phyloP scores from a whole-genome alignment of 2,113 vertebrate genomes.

The Pomatostomus ruficeps region DNA sequence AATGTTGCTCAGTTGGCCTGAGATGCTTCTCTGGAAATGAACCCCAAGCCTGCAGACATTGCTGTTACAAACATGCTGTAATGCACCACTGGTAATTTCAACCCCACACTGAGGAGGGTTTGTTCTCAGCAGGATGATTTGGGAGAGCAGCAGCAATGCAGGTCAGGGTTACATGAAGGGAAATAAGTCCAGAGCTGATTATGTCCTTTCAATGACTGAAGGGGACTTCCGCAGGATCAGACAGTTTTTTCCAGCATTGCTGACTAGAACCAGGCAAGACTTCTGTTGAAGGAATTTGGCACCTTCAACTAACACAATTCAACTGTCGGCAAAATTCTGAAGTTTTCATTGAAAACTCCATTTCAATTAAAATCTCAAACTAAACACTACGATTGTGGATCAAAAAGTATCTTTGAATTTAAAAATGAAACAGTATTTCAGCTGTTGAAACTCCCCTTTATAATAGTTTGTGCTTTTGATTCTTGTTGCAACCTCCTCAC shows the following conservation, averaged over 20 bases:
- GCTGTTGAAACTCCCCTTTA: background rate
- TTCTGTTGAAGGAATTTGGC: background rate
- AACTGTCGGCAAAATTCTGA: background rate
- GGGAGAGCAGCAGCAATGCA: background rate
- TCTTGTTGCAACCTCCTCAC: background rate
- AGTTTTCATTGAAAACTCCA: background rate
- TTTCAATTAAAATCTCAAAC: conserved; percentile 3
- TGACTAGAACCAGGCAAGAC: conserved; percentile 13
- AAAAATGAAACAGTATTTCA: background rate
- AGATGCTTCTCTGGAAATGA: background rate
- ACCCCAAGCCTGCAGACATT: background rate
- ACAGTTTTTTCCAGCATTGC: background rate
- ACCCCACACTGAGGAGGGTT: background rate
- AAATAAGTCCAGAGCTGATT: background rate
- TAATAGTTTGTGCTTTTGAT: background rate
- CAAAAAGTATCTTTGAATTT: background rate
- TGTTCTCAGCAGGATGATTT: background rate
- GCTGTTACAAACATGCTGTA: background rate
- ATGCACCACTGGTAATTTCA: background rate
- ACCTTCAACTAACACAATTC: background rate
- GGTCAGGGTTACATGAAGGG: background rate
- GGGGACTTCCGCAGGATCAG: background rate
- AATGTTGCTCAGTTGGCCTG: background rate
- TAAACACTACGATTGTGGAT: background rate
- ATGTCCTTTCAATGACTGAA: background rate